A percentile compares a stretch with the other conserved stretches of the same genome.
Conservation (phyloP, 2,113 vertebrate genomes). For the Poeciliopsis prolifica region DNA sequence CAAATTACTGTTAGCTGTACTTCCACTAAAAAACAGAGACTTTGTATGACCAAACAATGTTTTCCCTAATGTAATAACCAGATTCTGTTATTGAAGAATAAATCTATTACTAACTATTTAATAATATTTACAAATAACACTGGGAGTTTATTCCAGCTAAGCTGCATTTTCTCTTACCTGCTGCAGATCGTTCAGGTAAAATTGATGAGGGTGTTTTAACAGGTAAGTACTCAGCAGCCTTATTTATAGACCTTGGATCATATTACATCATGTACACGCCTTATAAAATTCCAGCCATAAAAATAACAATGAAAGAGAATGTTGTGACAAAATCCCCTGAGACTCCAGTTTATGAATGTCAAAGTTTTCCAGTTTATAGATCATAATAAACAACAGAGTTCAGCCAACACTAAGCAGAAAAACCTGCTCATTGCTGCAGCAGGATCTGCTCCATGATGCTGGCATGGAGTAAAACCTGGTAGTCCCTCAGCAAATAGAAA, state of each 20-base stretch:
- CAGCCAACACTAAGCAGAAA: background rate
- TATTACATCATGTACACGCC: background rate
- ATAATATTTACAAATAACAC: background rate
- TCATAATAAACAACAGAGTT: background rate
- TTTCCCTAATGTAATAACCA: no score
- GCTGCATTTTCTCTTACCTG: background rate
- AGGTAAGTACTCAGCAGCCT: background rate
- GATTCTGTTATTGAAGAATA: no score
- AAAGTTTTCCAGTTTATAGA: background rate
- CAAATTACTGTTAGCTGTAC: no score
- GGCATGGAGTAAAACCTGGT: no score
- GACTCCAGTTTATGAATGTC: background rate
- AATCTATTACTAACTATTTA: background rate
- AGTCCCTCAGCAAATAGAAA: background rate
- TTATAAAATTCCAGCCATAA: background rate
- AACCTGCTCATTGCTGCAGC: background rate
- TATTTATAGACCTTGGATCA: background rate
- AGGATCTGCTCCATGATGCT: background rate
- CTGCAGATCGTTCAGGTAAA: background rate
- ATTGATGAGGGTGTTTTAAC: background rate
- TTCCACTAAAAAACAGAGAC: background rate
- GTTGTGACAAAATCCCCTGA: background rate
- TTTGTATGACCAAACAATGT: background rate
- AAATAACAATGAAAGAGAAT: no score
- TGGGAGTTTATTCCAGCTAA: background rate